Base-by-base conservation (phyloP, 2,888 invertebrate species). In the Athalia cordata region DNA sequence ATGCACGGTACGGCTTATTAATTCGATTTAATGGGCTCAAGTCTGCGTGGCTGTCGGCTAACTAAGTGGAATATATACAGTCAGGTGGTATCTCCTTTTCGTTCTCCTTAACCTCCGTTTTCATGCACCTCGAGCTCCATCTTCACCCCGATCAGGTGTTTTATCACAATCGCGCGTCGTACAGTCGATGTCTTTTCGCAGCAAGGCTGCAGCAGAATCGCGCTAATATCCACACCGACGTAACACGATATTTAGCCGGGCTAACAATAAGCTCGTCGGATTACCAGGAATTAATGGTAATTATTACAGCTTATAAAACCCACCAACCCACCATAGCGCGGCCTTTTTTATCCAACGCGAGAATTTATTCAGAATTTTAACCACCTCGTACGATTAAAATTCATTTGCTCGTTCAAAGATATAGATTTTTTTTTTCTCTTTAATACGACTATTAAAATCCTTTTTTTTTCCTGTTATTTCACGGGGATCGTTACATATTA, bases 1-100 rank as follows among this genome's bases (percentile, higher is more conserved):
- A 86, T 87, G 86, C 86, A 87, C 86, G 86, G 86, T 85, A 86
- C 85, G 88, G 87, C 87, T 88, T 87, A 88, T 87, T 88, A 88
- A 88, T 88, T 88, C 86, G 86, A 87, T 87, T 87, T 86, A 86
- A 87, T 86, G 84, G 85, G 84, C 85, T 87, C 85, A 85, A 86
- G 85, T 86, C 85, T 83, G 82, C 72, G 50, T 61, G 62, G 62
- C 75, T 75, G 75, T 75, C 75, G 64, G 75, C 75, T 29, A 29
- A 29, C 29, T 75, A 52, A 72, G 72, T 72, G 72, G 72, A 72
- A 72, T 72, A 72, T 29, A 29, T 29, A 29, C 59, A 59, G 57
- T 72, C 72, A 72, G 72, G 64, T 64, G 64, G 13, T 8, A 45
- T 55, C 9, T 7, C 29, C 11, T 43, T 47, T 15, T 9, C 43